Evolutionary conservation across 2,888 invertebrate genomes (phyloP), one percentile per base, ranked within the genome.

Genomic region (Atethmia centrago): DNA sequence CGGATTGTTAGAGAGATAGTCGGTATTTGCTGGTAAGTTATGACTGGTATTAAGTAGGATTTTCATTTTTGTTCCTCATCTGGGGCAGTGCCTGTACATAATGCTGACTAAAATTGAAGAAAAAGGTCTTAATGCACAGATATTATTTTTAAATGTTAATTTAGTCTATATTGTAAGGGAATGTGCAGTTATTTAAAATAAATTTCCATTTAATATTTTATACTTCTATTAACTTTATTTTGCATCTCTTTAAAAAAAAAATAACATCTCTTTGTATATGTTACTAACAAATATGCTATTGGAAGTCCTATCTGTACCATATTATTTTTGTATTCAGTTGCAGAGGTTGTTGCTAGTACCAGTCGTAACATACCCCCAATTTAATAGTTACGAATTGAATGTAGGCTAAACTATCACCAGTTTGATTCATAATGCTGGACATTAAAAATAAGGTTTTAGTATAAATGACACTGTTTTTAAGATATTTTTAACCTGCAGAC

Each of bases 1-100:
- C 89, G 0, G 90, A 88, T 36, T 87, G 92, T 71, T 94, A 91
- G 84, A 91, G 89, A 47, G 89, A 89, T 71, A 86, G 87, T 82
- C 82, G 81, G 79, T 86, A 86, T 74, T 80, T 65, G 45, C 51
- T 68, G 55, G 90, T 87, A 40, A 88, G 76, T 45, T 90, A 92
- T 3, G 85, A 90, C 87, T 94, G 93, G 77, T 93, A 93, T 78
- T 87, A 62, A 19, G 65, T 14, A 16, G 14, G 1, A n/a, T n/a
- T 28, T 59, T 49, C 4, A 14, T 31, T 61, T 70, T 45, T 31
- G 8, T 12, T 51, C 28, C n/a, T 51, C 21, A 31, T 28, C 3
- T 55, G 40, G 53, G 36, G 53, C 67, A 53, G 64, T 58, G 59
- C 67, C 49, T 77, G 56, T 78, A 82, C 31, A 79, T 75, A 69